Base-by-base conservation (phyloP, 2,888 invertebrate species). In the Dynastes tityus region DNA sequence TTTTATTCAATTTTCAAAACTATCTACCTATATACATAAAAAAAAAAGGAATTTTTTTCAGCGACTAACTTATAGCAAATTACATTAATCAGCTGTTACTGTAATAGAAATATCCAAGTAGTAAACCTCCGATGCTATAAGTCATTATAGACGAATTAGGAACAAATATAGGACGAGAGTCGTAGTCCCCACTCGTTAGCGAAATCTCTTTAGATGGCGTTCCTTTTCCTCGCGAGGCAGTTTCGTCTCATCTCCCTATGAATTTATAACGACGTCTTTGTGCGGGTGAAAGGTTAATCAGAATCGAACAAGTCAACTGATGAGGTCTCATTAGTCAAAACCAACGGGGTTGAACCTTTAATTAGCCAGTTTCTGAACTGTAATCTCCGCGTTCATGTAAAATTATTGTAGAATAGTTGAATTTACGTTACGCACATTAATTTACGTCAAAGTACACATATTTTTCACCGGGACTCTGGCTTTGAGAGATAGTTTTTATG, bases 361-460 rank as follows among this genome's bases (percentile, higher is more conserved):
- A 86, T 86, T 86, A 86, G 84, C 80, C 80, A 82, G 82, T 83
- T 83, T 82, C 84, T 82, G 80, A 81, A 83, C 83, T 82, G 82
- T 86, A 87, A 87, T 87, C 87, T 86, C 85, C 81, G 81, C 85
- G 85, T 86, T 86, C 85, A 85, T 87, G 86, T 85, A 85, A 88
- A 88, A 88, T 88, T 87, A 88, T 88, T 86, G 88, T 85, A 83
- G 87, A 88, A 89, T 88, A 89, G 88, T 89, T 88, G 88, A 88
- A 89, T 88, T 88, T 88, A 87, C 88, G 87, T 85, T 86, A 88
- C 88, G 88, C 88, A 88, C 89, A 89, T 89, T 88, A 89, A 89
- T 89, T 88, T 87, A 88, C 88, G 88, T 89, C 89, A 89, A 89
- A 88, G 88, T 86, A 88, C 88, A 88, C 88, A 88, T 88, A 88